Percentiles rank a stretch among this genome's conserved stretches.
Evolutionary conservation across 2,113 vertebrate species (phyloP).

Genomic region (Scatophagus argus): DNA sequence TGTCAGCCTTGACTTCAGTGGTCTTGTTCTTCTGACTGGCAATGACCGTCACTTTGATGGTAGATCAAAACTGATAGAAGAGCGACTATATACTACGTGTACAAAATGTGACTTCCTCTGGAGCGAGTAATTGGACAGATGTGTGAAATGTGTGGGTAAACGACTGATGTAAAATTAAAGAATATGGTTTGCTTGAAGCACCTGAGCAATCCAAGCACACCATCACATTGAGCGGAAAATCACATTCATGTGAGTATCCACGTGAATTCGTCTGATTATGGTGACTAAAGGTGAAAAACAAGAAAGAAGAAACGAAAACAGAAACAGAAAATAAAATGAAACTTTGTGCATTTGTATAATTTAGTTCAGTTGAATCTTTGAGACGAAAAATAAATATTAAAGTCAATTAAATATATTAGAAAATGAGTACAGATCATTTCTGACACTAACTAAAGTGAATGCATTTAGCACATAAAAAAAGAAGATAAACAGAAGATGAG

Average conservation of each 20-base stretch:
- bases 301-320: background rate
- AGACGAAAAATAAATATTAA: too few species aligned
- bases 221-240: background rate
- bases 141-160: background rate
- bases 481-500: too few species aligned
- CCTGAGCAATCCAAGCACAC: background rate
- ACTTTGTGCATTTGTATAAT: too few species aligned
- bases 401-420: too few species aligned
- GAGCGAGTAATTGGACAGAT: background rate
- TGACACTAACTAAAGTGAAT: background rate
- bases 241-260: too few species aligned
- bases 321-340: background rate
- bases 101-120: background rate
- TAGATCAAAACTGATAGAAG: conserved; percentile 14
- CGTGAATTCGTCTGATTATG: background rate
- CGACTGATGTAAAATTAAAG: background rate
- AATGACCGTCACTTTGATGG: conserved; percentile 20
- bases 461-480: background rate
- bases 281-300: background rate
- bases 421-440: too few species aligned
- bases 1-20: conserved; percentile 59
- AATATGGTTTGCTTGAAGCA: background rate
- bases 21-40: conserved; percentile 53
- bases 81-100: background rate
- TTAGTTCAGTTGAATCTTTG: too few species aligned